A percentile compares a stretch with the other conserved stretches of the same genome.
These are phyloP conservation scores for Mesopsocus fuscifrons DNA, from an alignment of 2,888 invertebrate genomes.

Conservation along the genomic window DNA sequence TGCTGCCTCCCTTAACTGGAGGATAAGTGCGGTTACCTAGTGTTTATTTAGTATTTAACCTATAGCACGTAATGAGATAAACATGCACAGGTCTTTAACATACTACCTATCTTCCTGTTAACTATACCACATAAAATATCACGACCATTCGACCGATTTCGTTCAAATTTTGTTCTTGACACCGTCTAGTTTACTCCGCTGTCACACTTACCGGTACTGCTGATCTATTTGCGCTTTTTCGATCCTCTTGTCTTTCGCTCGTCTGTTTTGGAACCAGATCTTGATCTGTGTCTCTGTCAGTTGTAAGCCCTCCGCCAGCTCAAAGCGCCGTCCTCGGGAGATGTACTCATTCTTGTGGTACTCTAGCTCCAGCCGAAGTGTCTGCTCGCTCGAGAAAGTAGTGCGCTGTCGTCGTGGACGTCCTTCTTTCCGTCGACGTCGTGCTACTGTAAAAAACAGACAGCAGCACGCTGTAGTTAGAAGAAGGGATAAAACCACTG, in stretches of 20 bases:
- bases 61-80: no score
- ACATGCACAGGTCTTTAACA: no score
- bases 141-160: no score
- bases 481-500: background rate
- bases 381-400: slow-evolving; percentile 88
- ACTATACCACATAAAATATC: no score
- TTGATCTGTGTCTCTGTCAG: slow-evolving; percentile 68
- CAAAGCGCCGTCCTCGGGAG: slow-evolving; percentile 63
- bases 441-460: slow-evolving; percentile 41
- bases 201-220: slow-evolving; percentile 68
- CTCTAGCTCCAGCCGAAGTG: slow-evolving; percentile 72
- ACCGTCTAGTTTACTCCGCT: no score
- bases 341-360: slow-evolving; percentile 87
- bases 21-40: no score
- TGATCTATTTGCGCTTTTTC: slow-evolving; percentile 92
- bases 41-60: no score
- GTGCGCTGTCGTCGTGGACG: slow-evolving; percentile 78
- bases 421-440: slow-evolving; percentile 69
- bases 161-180: no score
- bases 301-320: slow-evolving; percentile 47
- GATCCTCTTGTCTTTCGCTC: slow-evolving; percentile 90
- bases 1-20: no score
- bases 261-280: slow-evolving; percentile 86
- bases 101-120: no score
- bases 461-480: background rate